Evolutionary conservation across 2,888 invertebrate genomes (phyloP), one percentile per base, ranked within the genome.

Genomic region (Exephanes ischioxanthus): DNA sequence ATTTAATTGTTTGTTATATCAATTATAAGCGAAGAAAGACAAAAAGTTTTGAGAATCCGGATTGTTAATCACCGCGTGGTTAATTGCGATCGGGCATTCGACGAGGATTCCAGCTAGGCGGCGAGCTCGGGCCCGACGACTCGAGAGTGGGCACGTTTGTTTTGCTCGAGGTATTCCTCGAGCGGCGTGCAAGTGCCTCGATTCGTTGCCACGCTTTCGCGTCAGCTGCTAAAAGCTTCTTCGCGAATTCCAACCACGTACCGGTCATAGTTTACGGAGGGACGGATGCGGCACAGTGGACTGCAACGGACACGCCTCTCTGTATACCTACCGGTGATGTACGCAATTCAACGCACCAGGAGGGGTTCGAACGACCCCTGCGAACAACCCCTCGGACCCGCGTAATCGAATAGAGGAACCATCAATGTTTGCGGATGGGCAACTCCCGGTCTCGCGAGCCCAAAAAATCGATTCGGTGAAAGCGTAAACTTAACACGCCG

Each of bases 241-340:
- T 72, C 58, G 77, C 72, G 72, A 72, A 84, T 80, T 84, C 71
- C 26, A 26, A 72, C 72, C 84, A 77, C 84, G 80, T 81, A 81
- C 45, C 16, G 45, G 48, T 2, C 9, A 7, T 45, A 3, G 37
- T 33, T 33, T 63, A 33, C 37, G 14, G 2, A 30, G 7, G 14
- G 30, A 41, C 14, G 48, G 22, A 9, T n/a, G 16, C 26, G 75
- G 14, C 45, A 41, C 37, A 11, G 41, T 26, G 22, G n/a, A 67
- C 22, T n/a, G 45, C 55, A 61, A 61, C 30, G 4, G 58, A 61
- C 70, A 14, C 58, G 26, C 26, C 19, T 7, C 61, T 48, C 33
- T 48, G 14, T 16, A n/a, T 22, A 14, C 45, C n/a, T 22, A 22
- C 45, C 26, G 58, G 26, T 14, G 30, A 68, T 45, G 26, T 26